Conservation (phyloP, 2,113 vertebrate species). For the Pelobates fuscus region DNA sequence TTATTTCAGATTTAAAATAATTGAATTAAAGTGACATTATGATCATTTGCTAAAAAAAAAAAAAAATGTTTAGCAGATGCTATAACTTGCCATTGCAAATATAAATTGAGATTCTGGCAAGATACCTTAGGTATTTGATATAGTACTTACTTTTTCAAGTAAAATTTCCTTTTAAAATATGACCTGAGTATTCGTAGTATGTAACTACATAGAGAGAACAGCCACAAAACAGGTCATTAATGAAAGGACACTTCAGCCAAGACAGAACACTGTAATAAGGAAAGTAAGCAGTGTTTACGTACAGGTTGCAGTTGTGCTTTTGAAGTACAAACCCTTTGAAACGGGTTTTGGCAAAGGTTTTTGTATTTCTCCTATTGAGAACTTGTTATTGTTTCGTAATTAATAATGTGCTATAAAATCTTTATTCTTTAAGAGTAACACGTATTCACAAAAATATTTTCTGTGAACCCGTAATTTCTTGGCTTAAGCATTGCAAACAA, state of each 20-base stretch:
- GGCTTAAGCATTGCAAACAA: too few species aligned
- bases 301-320: slow-evolving; percentile 11
- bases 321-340: neutral
- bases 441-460: neutral
- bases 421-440: neutral
- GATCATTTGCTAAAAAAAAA: too few species aligned
- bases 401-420: neutral
- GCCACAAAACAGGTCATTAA: neutral
- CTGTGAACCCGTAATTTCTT: neutral
- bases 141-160: too few species aligned
- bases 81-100: too few species aligned
- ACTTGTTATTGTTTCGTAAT: neutral
- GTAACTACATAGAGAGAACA: neutral
- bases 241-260: neutral
- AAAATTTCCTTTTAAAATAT: neutral
- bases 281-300: slow-evolving; percentile 13
- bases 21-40: too few species aligned
- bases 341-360: slow-evolving; percentile 4
- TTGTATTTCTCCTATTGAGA: neutral
- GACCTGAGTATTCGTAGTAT: neutral
- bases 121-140: too few species aligned
- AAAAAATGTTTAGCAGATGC: too few species aligned
- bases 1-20: too few species aligned
- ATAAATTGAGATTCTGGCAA: too few species aligned
- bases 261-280: neutral